Evolutionary conservation across 1,140 invertebrate species (phyloP), one percentile per base, ranked within the genome.

Genomic region (Zelostemma sp.): DNA sequence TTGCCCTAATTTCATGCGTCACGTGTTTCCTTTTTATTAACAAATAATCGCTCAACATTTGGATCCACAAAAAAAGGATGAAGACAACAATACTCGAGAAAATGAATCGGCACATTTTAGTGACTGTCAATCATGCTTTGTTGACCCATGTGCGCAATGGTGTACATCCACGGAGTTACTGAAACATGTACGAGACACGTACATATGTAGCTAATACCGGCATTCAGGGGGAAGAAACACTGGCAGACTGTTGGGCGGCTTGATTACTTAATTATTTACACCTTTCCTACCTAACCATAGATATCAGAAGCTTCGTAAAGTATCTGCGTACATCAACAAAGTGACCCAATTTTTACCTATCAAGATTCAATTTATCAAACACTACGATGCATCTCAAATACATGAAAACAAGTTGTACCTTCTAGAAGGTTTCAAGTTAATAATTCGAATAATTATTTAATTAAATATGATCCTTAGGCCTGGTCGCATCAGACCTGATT

Each of bases 221-320:
- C 55, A 58, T 65, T 47, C 54, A 35, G 35, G 60, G 67, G 77
- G 80, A 25, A 8, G 8, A 25, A 25, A 8, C 21, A 25, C 21
- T 79, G 80, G 76, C 80, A 82, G 82, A 81, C 82, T 78, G 80
- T 68, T 80, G 77, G 83, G 76, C 82, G 79, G 70, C 80, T 62
- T 58, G 41, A 51, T 63, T 72, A 67, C 68, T 85, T 70, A 83
- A 84, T 85, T 85, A 85, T 85, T 84, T 81, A 84, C 69, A 40
- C 41, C 53, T 56, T 67, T 73, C 77, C 74, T 78, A 72, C 78
- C 73, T 67, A 74, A 73, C 64, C 68, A 63, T 72, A 60, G 68
- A 69, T 62, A 74, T 70, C 61, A 74, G 53, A 46, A 55, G 65
- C 70, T 63, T 72, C 60, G 69, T 77, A 8, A 3, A 25, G 69